These are phyloP conservation scores for Pedetes capensis DNA, from an alignment of 2,113 vertebrate genomes.

Conservation along the genomic window DNA sequence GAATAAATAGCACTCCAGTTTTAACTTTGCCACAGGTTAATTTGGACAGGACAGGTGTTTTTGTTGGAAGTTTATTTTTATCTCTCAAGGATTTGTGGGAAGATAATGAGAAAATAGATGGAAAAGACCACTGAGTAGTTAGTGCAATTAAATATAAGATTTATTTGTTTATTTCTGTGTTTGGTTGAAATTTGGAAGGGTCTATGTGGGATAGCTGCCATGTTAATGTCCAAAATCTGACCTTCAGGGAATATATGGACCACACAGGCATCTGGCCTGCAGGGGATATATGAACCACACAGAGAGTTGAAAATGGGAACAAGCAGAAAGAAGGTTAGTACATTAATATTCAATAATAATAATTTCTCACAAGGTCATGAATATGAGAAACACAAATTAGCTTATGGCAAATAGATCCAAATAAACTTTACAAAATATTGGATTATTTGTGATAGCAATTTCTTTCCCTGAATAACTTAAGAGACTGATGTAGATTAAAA, in stretches of 20 bases:
- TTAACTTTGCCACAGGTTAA: neutral
- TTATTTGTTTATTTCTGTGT: slow-evolving; percentile 52
- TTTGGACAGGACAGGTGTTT: neutral
- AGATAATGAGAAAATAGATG: slow-evolving; percentile 27
- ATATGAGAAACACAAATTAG: slow-evolving; percentile 34
- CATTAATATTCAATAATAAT: slow-evolving; percentile 50
- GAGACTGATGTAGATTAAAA: neutral
- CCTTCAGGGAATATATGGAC: slow-evolving; percentile 63
- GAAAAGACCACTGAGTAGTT: slow-evolving; percentile 12
- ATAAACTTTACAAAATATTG: slow-evolving; percentile 35
- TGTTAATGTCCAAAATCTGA: slow-evolving; percentile 48
- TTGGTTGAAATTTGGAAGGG: slow-evolving; percentile 56
- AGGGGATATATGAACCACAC: slow-evolving; percentile 60
- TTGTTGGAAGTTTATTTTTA: neutral
- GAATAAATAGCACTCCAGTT: neutral
- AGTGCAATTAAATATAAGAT: slow-evolving; percentile 37
- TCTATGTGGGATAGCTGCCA: slow-evolving; percentile 36
- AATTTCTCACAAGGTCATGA: slow-evolving; percentile 40
- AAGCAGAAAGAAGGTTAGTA: slow-evolving; percentile 30
- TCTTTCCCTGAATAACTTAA: neutral
- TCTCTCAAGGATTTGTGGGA: slow-evolving; percentile 9
- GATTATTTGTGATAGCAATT: slow-evolving; percentile 17
- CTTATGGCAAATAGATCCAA: slow-evolving; percentile 21
- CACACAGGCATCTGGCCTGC: slow-evolving; percentile 57
- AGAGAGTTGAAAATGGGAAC: slow-evolving; percentile 46